These are phyloP conservation scores for Polia nebulosa DNA, from an alignment of 2,888 invertebrate species.

Conservation along the genomic window DNA sequence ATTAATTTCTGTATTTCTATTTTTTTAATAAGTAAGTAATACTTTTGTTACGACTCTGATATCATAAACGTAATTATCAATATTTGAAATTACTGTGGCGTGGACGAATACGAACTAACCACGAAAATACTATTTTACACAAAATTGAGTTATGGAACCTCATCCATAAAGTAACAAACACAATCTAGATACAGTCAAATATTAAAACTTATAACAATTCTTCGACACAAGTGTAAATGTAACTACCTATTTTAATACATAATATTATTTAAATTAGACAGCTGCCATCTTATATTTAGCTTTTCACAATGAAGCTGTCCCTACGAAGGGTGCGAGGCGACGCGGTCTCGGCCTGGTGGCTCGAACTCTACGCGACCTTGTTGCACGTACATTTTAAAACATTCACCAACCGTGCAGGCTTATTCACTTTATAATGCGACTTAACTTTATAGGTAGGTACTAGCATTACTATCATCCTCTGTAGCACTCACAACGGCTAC, in stretches of 20 bases:
- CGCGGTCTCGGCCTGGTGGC: constrained; percentile 20
- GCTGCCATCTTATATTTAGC: constrained; percentile 36
- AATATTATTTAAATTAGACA: constrained; percentile 31
- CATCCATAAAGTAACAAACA: constrained; percentile 47
- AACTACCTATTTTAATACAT: constrained; percentile 44
- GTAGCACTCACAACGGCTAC: constrained; percentile 43
- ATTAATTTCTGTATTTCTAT: constrained; percentile 32
- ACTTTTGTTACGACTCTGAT: constrained; percentile 21
- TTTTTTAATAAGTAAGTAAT: neutral
- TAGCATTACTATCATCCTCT: constrained; percentile 57
- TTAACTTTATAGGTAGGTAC: constrained; percentile 41
- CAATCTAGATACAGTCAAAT: constrained; percentile 51
- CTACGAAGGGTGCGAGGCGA: constrained; percentile 30
- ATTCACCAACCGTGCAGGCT: constrained; percentile 21
- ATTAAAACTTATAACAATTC: constrained; percentile 49
- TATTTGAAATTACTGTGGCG: constrained; percentile 32
- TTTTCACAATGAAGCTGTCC: constrained; percentile 43
- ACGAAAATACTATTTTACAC: constrained; percentile 52
- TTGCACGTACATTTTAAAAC: constrained; percentile 30
- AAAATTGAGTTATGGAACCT: constrained; percentile 24
- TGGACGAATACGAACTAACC: constrained; percentile 47
- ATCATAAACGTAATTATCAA: constrained; percentile 18
- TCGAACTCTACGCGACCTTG: constrained; percentile 6
- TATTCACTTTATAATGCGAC: constrained; percentile 29
- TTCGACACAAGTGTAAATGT: constrained; percentile 46